Base-by-base conservation (phyloP, 2,113 vertebrate species). In the Probosciger aterrimus region DNA sequence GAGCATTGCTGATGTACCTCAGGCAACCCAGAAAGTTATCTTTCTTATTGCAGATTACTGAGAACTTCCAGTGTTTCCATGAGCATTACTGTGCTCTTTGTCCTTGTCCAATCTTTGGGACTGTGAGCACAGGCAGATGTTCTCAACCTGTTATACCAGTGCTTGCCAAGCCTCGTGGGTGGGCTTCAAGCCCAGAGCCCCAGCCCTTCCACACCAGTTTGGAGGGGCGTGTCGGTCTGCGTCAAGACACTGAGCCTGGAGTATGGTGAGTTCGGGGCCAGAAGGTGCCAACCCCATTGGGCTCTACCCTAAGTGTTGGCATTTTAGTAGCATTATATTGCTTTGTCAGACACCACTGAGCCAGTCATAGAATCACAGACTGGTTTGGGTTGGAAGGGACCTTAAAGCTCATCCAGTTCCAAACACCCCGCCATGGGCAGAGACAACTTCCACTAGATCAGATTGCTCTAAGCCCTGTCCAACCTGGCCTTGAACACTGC, bases 231-330 rank as follows among this genome's bases (percentile, higher is more conserved):
- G 4, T 3, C 2, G 41, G 35, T 43, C 62, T 31, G 13, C 8
- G 1, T 9, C 15, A 37, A 15, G 10, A 22, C 3, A 1, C 4
- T 25, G 14, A 49, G 7, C 50, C 20, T 44, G 19, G 59, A 25
- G 13, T 8, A 13, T 9, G 10, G 7, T 43, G 47, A 20, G 10
- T 22, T 53, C 88, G 5, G 11, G 3, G 18, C 19, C n/a, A 49
- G 24, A 37, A 69, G 10, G 6, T 5, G 1, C 3, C 16, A 15
- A 2, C 7, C 13, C 19, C 9, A 4, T 8, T 1, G 4, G 4
- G 25, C 3, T 82, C 28, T 50, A 10, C 11, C 22, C 13, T 3
- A 37, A 33, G 15, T 11, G 2, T 24, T 0, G 0, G 27, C 22
- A 39, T 77, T 77, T 87, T 12, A 11, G 24, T 49, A 53, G 7